Evolutionary conservation across 2,888 invertebrate genomes (phyloP).

Genomic region (Pristionchus mayeri): DNA sequence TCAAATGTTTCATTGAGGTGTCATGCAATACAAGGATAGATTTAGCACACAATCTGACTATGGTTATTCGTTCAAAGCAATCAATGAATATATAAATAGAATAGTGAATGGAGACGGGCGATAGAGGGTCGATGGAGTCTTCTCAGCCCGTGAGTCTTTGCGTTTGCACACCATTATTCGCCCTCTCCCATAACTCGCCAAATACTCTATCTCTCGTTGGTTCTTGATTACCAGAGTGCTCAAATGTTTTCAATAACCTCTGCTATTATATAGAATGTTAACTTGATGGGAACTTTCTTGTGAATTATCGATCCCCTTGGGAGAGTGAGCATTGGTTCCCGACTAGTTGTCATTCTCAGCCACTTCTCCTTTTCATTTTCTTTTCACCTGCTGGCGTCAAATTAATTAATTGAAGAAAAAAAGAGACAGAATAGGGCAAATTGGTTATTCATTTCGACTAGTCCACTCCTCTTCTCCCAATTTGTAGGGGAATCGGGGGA

Average conservation of each 20-base stretch:
- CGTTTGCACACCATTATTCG: not conserved
- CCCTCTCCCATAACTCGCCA: conserved; percentile 1
- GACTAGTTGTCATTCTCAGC: conserved; percentile 7
- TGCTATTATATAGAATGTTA: too few species aligned
- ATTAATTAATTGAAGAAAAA: conserved; percentile 32
- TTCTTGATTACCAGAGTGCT: too few species aligned
- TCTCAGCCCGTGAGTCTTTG: conserved; percentile 1
- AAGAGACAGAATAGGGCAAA: not conserved
- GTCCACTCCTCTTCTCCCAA: not conserved
- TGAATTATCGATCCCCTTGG: too few species aligned
- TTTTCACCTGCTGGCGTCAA: conserved; percentile 5
- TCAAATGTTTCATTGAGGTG: conserved; percentile 14
- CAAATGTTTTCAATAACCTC: too few species aligned
- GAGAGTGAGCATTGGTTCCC: too few species aligned
- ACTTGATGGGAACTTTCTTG: too few species aligned
- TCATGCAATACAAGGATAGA: not conserved
- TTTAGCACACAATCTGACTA: not conserved
- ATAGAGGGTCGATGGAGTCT: not conserved
- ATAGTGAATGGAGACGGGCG: not conserved
- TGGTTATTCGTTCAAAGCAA: not conserved
- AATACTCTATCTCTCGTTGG: too few species aligned
- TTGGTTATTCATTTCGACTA: conserved; percentile 12
- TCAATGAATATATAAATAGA: not conserved
- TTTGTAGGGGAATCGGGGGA: not conserved
- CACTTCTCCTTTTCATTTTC: not conserved